Evolutionary conservation across 2,888 invertebrate species (phyloP).

Genomic region (Gortyna flavago): DNA sequence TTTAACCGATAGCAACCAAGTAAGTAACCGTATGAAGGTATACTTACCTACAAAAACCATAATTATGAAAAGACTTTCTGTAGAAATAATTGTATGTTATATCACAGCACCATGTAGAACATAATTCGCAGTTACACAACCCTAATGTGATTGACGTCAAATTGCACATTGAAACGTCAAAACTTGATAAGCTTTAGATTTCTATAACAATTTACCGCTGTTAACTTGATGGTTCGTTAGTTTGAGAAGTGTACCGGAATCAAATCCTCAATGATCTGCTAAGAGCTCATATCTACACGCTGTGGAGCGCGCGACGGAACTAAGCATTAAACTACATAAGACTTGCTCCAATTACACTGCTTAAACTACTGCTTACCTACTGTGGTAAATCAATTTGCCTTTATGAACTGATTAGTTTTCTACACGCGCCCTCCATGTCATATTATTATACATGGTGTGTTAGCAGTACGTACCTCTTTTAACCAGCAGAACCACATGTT

Average conservation of each 20-base stretch:
- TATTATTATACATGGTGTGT: constrained; percentile 23
- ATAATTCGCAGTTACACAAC: constrained; percentile 70
- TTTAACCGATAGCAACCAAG: not conserved
- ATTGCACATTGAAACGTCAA: constrained; percentile 84
- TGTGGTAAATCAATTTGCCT: constrained; percentile 56
- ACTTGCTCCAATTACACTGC: constrained; percentile 70
- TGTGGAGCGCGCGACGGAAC: constrained; percentile 65
- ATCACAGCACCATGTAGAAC: constrained; percentile 7
- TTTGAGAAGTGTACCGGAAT: constrained; percentile 88
- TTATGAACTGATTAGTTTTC: constrained; percentile 41
- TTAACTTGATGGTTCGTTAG: constrained; percentile 84
- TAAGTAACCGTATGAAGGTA: not conserved
- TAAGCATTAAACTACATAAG: constrained; percentile 66
- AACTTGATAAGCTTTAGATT: constrained; percentile 80
- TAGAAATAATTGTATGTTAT: not conserved
- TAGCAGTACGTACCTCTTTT: constrained; percentile 87
- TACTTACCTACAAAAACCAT: not conserved
- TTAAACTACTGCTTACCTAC: constrained; percentile 46
- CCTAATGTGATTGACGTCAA: constrained; percentile 73
- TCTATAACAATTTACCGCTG: constrained; percentile 84
- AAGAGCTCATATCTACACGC: constrained; percentile 67
- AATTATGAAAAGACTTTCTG: constrained; percentile 3
- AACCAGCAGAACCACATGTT: constrained; percentile 92
- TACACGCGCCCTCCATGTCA: constrained; percentile 34
- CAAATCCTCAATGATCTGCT: constrained; percentile 80